These are phyloP conservation scores for Pelagia noctiluca DNA, from an alignment of 30 jellyfish, hydroid and myxozoan genomes.

Conservation along the genomic window DNA sequence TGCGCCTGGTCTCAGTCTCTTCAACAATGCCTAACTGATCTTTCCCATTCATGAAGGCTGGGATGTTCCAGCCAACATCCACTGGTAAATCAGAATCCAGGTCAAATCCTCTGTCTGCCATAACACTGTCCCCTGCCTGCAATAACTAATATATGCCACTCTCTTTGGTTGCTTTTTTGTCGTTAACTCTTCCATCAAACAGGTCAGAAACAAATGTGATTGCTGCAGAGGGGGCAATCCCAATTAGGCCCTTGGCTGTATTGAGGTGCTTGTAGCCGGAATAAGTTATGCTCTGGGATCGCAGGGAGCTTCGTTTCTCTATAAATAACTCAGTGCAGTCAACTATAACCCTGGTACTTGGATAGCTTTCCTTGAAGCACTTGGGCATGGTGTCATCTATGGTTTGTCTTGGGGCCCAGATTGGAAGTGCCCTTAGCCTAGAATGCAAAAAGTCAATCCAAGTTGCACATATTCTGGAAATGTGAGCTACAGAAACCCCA, in stretches of 20 bases:
- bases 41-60: slow-evolving; percentile 22
- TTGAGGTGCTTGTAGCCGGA: slow-evolving; percentile 17
- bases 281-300: slow-evolving; percentile 17
- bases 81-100: slow-evolving; percentile 13
- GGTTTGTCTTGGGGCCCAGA: neutral
- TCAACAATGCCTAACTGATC: neutral
- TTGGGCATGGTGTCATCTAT: neutral
- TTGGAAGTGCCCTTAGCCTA: neutral
- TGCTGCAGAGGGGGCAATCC: slow-evolving; percentile 42
- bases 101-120: slow-evolving; percentile 48
- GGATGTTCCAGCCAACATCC: slow-evolving; percentile 14
- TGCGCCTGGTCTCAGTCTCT: slow-evolving; percentile 45
- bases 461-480: neutral
- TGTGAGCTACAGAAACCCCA: neutral
- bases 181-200: slow-evolving; percentile 18
- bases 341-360: slow-evolving; percentile 3
- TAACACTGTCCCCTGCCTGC: slow-evolving; percentile 25
- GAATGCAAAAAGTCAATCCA: slow-evolving; percentile 37
- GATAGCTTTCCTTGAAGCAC: no score
- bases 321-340: slow-evolving; percentile 28
- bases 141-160: slow-evolving; percentile 26
- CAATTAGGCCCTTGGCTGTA: slow-evolving; percentile 46
- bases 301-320: slow-evolving; percentile 22
- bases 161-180: neutral
- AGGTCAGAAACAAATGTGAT: slow-evolving; percentile 49